Base-by-base conservation (phyloP, 1,140 invertebrate species). In the Sinonovacula constricta region DNA sequence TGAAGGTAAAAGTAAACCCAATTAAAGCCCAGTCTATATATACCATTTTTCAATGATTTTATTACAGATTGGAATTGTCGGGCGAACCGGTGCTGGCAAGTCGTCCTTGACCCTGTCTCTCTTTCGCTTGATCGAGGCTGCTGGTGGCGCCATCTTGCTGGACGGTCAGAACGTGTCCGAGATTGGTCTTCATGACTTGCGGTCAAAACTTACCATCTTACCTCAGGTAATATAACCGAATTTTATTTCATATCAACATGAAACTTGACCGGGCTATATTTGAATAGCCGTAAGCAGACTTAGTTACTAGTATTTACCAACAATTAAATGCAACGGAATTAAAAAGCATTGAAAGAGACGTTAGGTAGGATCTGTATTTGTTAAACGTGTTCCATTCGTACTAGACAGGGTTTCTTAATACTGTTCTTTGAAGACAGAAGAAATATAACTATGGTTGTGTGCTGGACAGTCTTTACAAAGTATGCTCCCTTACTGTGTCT, bases 151-250 rank as follows among this genome's bases (percentile, higher is more conserved):
- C 59, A 99, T 99, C 77, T 85, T 94, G n/a, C 98, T 99, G 72
- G 98, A 99, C 91, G 95, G 94, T 57, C 88, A 96, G 18, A 95
- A 98, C 87, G 97, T 99, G 79, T 92, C 95, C 0, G 93, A 93
- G 10, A 92, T 99, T 80, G 97, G 97, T 30, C 93, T 99, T 4
- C 96, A 98, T 89, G 94, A 96, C 79, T 90, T 99, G 33, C 93
- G 98, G 93, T 90, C 91, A 14, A 87, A 95, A 79, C 92, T 99
- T 28, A 98, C 97, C 15, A 97, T 98, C 85, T 97, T 98, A 90
- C 95, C 95, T 49, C 95, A 96, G 92, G 92, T 93, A 88, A 91
- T n/a, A n/a, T n/a, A n/a, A n/a, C n/a, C n/a, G n/a, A n/a, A n/a
- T n/a, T n/a, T 2, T 15, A 65, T 2, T 24, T 30, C 14, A 31